phyloP scores from a whole-genome alignment of 2,113 vertebrate genomes.

The Plotosus lineatus region DNA sequence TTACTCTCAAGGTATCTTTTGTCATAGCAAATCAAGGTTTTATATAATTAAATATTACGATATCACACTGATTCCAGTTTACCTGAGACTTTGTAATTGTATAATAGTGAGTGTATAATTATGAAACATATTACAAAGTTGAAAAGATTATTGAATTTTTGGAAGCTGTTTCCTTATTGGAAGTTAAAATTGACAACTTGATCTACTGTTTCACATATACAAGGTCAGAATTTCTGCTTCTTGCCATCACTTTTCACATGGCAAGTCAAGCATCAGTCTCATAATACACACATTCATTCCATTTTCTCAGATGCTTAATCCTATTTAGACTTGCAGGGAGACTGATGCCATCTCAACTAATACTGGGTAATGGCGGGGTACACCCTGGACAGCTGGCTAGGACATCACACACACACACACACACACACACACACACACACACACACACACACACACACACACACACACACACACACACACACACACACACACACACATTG shows the following conservation, averaged over 20 bases:
- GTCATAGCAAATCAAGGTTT: conserved; percentile 5
- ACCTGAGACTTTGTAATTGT: neutral
- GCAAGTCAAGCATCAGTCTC: neutral
- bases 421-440: too few species aligned
- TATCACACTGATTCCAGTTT: neutral
- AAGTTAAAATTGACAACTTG: neutral
- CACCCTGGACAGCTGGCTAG: too few species aligned
- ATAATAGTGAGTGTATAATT: neutral
- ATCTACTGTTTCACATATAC: neutral
- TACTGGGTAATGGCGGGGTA: too few species aligned
- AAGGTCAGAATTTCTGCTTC: neutral
- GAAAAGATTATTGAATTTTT: neutral
- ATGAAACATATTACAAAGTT: neutral
- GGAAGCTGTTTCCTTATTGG: neutral
- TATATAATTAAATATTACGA: neutral
- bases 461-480: too few species aligned
- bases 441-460: too few species aligned
- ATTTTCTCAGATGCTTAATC: too few species aligned
- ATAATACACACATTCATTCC: too few species aligned
- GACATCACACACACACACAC: too few species aligned
- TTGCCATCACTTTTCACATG: neutral
- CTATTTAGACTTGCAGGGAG: too few species aligned
- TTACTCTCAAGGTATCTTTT: neutral
- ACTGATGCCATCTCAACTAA: too few species aligned
- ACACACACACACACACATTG: too few species aligned